A percentile compares a stretch with the other conserved stretches of the same genome.
Evolutionary conservation across 2,888 invertebrate genomes (phyloP).

Genomic region (Bursaphelenchus okinawaensis): DNA sequence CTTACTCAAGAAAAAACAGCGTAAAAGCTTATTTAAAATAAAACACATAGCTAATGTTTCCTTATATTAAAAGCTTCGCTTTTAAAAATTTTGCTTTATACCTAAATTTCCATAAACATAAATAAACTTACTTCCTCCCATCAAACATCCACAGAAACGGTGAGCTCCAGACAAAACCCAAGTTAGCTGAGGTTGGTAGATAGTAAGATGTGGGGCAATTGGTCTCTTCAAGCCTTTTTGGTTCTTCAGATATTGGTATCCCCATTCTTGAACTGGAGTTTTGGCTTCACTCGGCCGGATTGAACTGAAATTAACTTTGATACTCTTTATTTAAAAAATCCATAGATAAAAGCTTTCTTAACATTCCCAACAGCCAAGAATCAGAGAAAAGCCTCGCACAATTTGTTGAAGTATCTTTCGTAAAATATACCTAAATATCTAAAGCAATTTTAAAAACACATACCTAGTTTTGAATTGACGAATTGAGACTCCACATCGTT

Average conservation of each 20-base stretch:
- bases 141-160: conserved; percentile 52
- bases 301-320: conserved; percentile 8
- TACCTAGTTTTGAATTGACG: background rate
- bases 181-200: conserved; percentile 56
- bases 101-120: conserved; percentile 7
- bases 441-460: too few relatives aligned
- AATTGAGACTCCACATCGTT: background rate
- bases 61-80: too few relatives aligned
- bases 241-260: conserved; percentile 52
- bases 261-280: conserved; percentile 48
- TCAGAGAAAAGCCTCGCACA: too few relatives aligned
- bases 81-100: too few relatives aligned
- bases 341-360: background rate
- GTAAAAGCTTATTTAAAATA: too few relatives aligned
- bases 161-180: conserved; percentile 54
- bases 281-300: conserved; percentile 14
- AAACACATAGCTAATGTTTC: too few relatives aligned
- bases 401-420: too few relatives aligned
- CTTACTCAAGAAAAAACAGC: too few relatives aligned
- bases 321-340: background rate
- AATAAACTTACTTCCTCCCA: conserved; percentile 43
- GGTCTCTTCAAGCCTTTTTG: conserved; percentile 52
- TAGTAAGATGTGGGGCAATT: conserved; percentile 54
- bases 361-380: too few relatives aligned
- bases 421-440: too few relatives aligned